Evolutionary conservation across 2,888 invertebrate genomes (phyloP), one percentile per base, ranked within the genome.

Genomic region (Pteria penguin): DNA sequence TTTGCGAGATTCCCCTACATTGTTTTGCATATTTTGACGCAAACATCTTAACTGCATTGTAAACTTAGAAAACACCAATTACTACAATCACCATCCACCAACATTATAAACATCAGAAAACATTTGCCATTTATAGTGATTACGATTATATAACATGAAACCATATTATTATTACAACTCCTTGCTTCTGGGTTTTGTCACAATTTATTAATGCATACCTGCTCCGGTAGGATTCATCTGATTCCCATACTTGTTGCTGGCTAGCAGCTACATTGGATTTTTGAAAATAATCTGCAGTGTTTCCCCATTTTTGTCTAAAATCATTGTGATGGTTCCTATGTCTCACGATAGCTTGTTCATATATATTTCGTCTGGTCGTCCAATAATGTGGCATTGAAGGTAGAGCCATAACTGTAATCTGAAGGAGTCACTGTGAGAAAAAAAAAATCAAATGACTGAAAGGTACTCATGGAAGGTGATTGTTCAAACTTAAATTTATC

Each of bases 201-300:
- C 58, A 58, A 1, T n/a, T n/a, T n/a, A n/a, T n/a, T n/a, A n/a
- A n/a, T 11, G 11, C 24, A 31, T 83, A 90, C 90, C 90, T 91
- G 75, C 86, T 81, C 57, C 89, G 84, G 73, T 88, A 87, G 4
- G 87, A 85, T 31, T 84, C 75, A 4, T 88, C 87, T 22, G 91
- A 91, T 32, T 89, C 89, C 91, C 91, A 91, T n/a, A 83, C 82
- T 45, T 87, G 82, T 70, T 91, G 87, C 73, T 91, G 90, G 8
- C 84, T 83, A 61, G 90, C 88, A 29, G 86, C 82, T 3, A 91
- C 83, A 77, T 90, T 87, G 69, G 87, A 87, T 74, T 87, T 88
- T 32, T 86, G 79, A 77, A 91, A 92, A 78, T 91, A 91, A 55
- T 85, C 85, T 27, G 89, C 87, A 31, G 88, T 86, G 27, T 88